These are phyloP conservation scores for Sminthurides aquaticus DNA, from an alignment of 2,888 invertebrate genomes.

Conservation along the genomic window DNA sequence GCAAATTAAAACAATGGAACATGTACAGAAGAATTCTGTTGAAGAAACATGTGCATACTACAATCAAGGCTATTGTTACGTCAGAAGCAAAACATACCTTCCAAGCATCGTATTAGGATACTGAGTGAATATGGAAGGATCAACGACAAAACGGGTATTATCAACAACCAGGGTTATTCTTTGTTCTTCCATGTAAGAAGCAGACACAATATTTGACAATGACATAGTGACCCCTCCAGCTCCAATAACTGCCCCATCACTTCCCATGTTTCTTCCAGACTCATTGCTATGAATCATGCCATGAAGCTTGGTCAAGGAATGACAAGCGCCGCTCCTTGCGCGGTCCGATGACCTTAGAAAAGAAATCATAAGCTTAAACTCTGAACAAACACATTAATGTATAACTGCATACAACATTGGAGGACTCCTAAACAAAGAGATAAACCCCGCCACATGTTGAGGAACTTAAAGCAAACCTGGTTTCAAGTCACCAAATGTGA, in stretches of 20 bases:
- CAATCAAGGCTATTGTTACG: too few species aligned
- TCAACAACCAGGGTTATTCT: constrained; percentile 87
- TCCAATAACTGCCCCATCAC: constrained; percentile 18
- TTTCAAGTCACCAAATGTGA: too few species aligned
- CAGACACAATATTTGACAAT: constrained; percentile 23
- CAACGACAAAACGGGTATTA: constrained; percentile 86
- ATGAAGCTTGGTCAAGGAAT: constrained; percentile 25
- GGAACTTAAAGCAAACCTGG: too few species aligned
- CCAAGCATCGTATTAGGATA: constrained; percentile 99
- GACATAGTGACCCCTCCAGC: constrained; percentile 35
- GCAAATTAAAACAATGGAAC: constrained; percentile 42
- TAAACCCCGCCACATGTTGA: too few species aligned
- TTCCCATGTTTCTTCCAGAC: constrained; percentile 4
- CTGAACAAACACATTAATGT: too few species aligned
- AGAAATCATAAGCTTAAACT: constrained; percentile 3
- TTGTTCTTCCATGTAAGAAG: constrained; percentile 58
- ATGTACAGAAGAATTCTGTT: too few species aligned
- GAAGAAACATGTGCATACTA: too few species aligned
- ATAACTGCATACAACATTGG: too few species aligned
- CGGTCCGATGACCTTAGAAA: constrained; percentile 28
- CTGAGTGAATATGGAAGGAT: constrained; percentile 82
- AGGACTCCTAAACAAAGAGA: too few species aligned
- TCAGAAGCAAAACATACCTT: constrained; percentile 47
- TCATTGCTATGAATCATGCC: constrained; percentile 20
- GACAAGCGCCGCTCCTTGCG: constrained; percentile 24